These are phyloP conservation scores for Suncus etruscus DNA, from an alignment of 2,113 vertebrate genomes.

Conservation along the genomic window DNA sequence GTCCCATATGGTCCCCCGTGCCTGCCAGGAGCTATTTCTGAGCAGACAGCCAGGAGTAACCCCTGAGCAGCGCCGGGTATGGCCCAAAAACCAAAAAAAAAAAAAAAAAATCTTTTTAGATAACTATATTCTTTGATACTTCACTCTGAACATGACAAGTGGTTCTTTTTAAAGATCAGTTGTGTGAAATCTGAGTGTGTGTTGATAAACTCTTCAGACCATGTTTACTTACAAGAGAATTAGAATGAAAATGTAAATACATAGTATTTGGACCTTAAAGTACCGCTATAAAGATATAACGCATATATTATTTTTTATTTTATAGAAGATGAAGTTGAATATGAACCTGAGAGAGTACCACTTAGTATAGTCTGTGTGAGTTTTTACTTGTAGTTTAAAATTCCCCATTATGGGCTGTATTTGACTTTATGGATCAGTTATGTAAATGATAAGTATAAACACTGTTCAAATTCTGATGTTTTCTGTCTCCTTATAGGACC, in stretches of 20 bases:
- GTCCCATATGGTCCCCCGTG: too few relatives aligned
- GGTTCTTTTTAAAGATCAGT: slow-evolving; percentile 35
- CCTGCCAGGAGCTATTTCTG: too few relatives aligned
- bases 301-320: background rate
- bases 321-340: background rate
- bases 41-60: too few relatives aligned
- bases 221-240: background rate
- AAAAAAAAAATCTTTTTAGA: background rate
- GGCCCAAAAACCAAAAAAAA: too few relatives aligned
- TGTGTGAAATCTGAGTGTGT: slow-evolving; percentile 3
- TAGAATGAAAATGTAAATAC: background rate
- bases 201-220: background rate
- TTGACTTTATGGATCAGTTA: slow-evolving; percentile 34
- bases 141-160: background rate
- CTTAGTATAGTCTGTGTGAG: background rate
- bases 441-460: background rate
- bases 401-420: background rate
- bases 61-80: too few relatives aligned
- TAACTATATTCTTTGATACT: slow-evolving; percentile 13
- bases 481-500: slow-evolving; percentile 3
- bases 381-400: background rate
- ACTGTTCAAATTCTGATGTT: background rate
- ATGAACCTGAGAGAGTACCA: background rate
- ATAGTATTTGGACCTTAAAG: background rate
- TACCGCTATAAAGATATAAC: background rate